Conservation (phyloP, 1,140 invertebrate genomes). For the Nymphalis io region DNA sequence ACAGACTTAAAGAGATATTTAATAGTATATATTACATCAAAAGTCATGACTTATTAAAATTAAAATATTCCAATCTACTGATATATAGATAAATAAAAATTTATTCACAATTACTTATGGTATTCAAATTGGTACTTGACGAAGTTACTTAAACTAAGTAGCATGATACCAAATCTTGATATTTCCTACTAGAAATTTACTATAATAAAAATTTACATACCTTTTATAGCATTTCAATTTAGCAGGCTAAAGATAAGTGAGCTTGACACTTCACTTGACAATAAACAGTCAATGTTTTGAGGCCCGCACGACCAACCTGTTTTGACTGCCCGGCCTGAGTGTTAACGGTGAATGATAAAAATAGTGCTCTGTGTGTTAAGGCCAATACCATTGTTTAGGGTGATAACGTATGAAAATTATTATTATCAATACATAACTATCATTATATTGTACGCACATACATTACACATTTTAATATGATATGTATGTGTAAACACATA, state of each 20-base stretch:
- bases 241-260: background rate
- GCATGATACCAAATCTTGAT: background rate
- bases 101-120: too few relatives aligned
- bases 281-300: slow-evolving; percentile 2
- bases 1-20: too few relatives aligned
- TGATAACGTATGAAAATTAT: slow-evolving; percentile 14
- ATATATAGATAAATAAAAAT: too few relatives aligned
- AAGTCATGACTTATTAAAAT: too few relatives aligned
- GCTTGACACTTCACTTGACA: background rate
- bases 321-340: slow-evolving; percentile 17
- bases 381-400: slow-evolving; percentile 15
- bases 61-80: too few relatives aligned
- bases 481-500: too few relatives aligned
- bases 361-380: slow-evolving; percentile 28
- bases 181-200: background rate
- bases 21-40: too few relatives aligned
- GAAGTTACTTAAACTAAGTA: background rate
- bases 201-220: background rate
- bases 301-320: slow-evolving; percentile 34
- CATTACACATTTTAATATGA: too few relatives aligned
- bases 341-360: slow-evolving; percentile 37
- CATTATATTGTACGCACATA: too few relatives aligned
- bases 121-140: too few relatives aligned
- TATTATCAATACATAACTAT: background rate
- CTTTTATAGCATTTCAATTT: background rate